Evolutionary conservation across 2,888 invertebrate species (phyloP).

Genomic region (Amphimallon solstitiale): DNA sequence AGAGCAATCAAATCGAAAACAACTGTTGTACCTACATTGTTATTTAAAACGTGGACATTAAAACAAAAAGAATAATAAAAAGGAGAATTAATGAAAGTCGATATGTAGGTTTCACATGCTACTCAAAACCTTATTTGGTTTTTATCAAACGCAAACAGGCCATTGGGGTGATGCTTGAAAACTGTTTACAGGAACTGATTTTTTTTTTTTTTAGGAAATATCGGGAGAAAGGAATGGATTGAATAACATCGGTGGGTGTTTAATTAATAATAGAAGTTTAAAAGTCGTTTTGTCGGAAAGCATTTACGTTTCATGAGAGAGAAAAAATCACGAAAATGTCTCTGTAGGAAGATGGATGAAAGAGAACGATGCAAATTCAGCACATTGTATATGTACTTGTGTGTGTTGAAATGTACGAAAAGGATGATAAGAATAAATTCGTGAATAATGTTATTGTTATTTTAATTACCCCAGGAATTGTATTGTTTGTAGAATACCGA

Average conservation of each 20-base stretch:
- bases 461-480: conserved; percentile 17
- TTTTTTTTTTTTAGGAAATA: background rate
- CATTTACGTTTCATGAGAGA: background rate
- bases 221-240: conserved; percentile 21
- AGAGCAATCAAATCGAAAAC: too few relatives aligned
- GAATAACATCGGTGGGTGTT: conserved; percentile 23
- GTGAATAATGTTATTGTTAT: conserved; percentile 31
- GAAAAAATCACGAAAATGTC: conserved; percentile 6
- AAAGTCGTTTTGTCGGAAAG: conserved; percentile 23
- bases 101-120: too few relatives aligned
- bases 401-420: conserved; percentile 16
- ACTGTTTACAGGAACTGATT: background rate
- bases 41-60: too few relatives aligned
- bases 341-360: background rate
- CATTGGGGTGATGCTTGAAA: background rate
- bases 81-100: too few relatives aligned
- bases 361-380: too few relatives aligned
- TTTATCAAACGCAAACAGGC: conserved; percentile 3
- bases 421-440: conserved; percentile 18
- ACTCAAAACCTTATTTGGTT: too few relatives aligned
- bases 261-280: conserved; percentile 32
- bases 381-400: too few relatives aligned
- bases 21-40: too few relatives aligned
- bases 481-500: conserved; percentile 11
- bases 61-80: too few relatives aligned